A percentile compares a stretch with the other conserved stretches of the same genome.
These are phyloP conservation scores for Sebastolobus alascanus DNA, from an alignment of 2,797 vertebrate species.

Conservation along the genomic window DNA sequence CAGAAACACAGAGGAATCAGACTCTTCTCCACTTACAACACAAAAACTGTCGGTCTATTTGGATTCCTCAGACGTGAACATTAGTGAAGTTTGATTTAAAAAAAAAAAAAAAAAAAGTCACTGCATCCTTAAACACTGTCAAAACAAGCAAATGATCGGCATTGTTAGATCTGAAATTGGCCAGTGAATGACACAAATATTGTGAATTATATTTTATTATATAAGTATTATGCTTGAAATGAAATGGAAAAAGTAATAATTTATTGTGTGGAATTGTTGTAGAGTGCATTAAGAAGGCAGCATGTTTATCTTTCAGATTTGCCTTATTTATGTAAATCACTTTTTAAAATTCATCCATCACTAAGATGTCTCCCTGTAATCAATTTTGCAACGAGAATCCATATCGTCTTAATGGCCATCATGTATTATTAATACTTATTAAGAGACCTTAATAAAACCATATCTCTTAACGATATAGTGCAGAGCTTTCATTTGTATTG, in stretches of 20 bases:
- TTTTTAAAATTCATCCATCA: not conserved
- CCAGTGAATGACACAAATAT: not conserved
- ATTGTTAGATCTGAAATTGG: not conserved
- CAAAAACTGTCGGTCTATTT: constrained; percentile 17
- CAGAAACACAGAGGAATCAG: constrained; percentile 72
- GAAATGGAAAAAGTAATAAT: constrained; percentile 17
- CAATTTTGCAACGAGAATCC: not conserved
- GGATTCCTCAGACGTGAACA: constrained; percentile 30
- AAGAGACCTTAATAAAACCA: not conserved
- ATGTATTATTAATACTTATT: constrained; percentile 6
- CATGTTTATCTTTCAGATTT: constrained; percentile 5
- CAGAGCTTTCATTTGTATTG: constrained; percentile 12
- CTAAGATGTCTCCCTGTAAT: not conserved
- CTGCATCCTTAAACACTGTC: not conserved
- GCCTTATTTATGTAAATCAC: constrained; percentile 3
- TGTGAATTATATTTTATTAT: not conserved
- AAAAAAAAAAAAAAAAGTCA: not conserved
- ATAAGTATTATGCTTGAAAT: constrained; percentile 2
- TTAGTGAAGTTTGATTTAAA: constrained; percentile 56
- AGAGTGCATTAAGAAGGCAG: not conserved
- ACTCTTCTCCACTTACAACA: constrained; percentile 2
- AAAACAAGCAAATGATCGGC: constrained; percentile 14
- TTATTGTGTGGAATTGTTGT: not conserved
- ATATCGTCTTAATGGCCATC: not conserved
- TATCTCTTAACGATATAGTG: not conserved